These are phyloP conservation scores for Sceliomorpha sp. DNA, from an alignment of 2,888 invertebrate species.

Conservation along the genomic window DNA sequence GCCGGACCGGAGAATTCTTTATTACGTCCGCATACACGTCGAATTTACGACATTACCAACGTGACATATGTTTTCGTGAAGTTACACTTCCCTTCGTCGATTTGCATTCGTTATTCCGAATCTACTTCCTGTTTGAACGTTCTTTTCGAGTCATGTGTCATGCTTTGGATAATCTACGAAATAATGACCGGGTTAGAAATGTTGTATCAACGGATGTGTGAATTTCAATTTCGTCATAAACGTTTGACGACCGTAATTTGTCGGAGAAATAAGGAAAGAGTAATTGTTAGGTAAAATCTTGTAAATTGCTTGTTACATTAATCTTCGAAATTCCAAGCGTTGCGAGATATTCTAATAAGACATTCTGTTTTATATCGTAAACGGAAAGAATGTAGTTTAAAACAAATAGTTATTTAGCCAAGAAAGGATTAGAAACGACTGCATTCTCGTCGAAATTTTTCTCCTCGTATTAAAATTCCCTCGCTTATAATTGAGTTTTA, in stretches of 20 bases:
- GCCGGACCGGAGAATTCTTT: constrained; percentile 34
- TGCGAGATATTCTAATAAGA: neutral
- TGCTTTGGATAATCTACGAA: too few species aligned
- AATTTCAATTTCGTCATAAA: too few species aligned
- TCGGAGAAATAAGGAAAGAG: too few species aligned
- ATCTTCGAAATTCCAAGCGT: neutral
- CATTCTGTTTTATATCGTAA: too few species aligned
- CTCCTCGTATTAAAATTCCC: constrained; percentile 2
- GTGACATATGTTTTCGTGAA: constrained; percentile 22
- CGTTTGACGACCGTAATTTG: too few species aligned
- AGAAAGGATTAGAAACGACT: too few species aligned
- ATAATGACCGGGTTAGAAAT: too few species aligned
- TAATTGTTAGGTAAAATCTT: neutral
- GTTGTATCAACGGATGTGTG: too few species aligned
- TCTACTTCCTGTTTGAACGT: constrained; percentile 14
- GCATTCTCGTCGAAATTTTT: too few species aligned
- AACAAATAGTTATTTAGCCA: too few species aligned
- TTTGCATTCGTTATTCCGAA: constrained; percentile 29
- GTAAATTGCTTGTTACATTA: neutral
- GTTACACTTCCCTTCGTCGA: constrained; percentile 13
- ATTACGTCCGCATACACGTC: constrained; percentile 38
- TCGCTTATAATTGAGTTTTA: neutral
- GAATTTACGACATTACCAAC: constrained; percentile 40
- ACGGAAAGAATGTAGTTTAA: too few species aligned
- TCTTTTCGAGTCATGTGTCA: too few species aligned